Evolutionary conservation across 2,888 invertebrate genomes (phyloP), one percentile per base, ranked within the genome.

Genomic region (Helobdella robusta): DNA sequence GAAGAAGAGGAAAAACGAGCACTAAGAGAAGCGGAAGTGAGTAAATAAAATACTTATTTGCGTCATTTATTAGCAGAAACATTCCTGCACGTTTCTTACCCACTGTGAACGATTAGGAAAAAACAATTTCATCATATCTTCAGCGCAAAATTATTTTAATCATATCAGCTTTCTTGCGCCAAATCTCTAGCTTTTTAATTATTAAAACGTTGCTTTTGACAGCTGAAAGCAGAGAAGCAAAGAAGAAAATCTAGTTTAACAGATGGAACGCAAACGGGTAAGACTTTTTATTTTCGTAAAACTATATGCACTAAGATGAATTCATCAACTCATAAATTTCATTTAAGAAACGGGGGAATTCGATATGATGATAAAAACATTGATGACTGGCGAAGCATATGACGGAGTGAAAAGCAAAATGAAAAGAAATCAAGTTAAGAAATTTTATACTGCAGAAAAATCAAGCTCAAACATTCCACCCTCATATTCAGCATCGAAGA

Each of bases 1-100:
- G 89, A 90, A 77, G 93, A 93, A 73, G 93, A 93, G 76, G 90
- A 91, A 78, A 86, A 91, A 70, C 83, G 92, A 66, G 86, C 87
- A 11, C 84, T 88, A 70, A 89, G 91, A 76, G 92, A 93, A 77
- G 90, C 89, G 69, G 91, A 91, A 83, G 85, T 85, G 75, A 46
- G 30, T 15, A 18, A 15, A n/a, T 50, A 11, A 11, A n/a, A n/a
- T 50, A n/a, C 6, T 6, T n/a, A n/a, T n/a, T n/a, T n/a, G n/a
- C n/a, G n/a, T n/a, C n/a, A 50, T 50, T 50, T 50, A 20, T 6
- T 6, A 20, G 50, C 20, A 8, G 20, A n/a, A 50, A 50, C 6
- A n/a, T n/a, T n/a, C n/a, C n/a, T n/a, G n/a, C n/a, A n/a, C n/a
- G n/a, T n/a, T n/a, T n/a, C n/a, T n/a, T n/a, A n/a, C n/a, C n/a